Conservation (phyloP, 2,113 vertebrate species). For the Gobiocypris rarus region DNA sequence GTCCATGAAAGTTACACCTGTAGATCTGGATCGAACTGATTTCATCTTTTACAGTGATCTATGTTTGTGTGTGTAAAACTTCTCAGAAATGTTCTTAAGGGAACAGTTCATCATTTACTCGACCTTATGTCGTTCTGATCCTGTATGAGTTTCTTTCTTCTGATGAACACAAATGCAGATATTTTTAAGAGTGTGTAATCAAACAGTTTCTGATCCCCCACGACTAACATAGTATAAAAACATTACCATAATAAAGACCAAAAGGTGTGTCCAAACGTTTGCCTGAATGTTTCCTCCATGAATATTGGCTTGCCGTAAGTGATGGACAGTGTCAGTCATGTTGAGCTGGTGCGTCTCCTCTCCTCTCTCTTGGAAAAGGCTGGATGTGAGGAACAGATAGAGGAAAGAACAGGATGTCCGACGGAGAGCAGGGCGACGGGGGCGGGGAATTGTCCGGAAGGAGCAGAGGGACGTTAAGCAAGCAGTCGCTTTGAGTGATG, state of each 20-base stretch:
- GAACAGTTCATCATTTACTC: too few relatives aligned
- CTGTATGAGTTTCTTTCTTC: too few relatives aligned
- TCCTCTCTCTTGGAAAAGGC: constrained; percentile 37
- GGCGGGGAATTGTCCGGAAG: constrained; percentile 69
- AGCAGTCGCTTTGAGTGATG: constrained; percentile 60
- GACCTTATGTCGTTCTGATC: too few relatives aligned
- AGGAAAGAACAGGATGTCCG: constrained; percentile 32
- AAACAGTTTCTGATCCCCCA: too few relatives aligned
- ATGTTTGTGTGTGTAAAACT: too few relatives aligned
- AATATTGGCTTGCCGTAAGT: neutral
- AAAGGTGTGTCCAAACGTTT: neutral
- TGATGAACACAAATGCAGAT: too few relatives aligned
- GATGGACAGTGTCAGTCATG: neutral
- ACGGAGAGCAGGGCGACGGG: constrained; percentile 55
- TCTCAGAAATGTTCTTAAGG: too few relatives aligned
- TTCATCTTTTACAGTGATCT: neutral
- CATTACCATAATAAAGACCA: neutral
- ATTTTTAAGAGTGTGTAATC: too few relatives aligned
- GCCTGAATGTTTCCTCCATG: neutral
- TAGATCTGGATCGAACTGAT: neutral
- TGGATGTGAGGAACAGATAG: constrained; percentile 49
- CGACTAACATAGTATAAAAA: too few relatives aligned
- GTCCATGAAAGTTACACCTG: neutral
- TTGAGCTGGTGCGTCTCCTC: neutral
- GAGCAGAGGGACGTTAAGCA: constrained; percentile 61